phyloP scores from a whole-genome alignment of 2,113 vertebrate genomes.

The Pipra filicauda region DNA sequence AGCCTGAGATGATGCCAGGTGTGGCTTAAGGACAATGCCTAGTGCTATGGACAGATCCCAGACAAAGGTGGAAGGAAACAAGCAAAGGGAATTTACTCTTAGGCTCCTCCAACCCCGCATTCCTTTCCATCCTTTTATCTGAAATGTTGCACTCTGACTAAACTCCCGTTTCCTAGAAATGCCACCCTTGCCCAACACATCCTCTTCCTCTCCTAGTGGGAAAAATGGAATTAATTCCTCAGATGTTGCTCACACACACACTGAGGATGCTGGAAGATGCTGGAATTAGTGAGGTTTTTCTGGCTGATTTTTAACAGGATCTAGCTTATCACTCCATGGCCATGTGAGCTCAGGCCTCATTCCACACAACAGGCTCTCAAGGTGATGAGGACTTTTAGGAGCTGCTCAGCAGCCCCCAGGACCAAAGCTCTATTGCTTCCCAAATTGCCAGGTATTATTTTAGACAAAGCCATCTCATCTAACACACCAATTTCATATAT shows the following conservation, averaged over 20 bases:
- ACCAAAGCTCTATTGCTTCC: background rate
- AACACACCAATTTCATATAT: fast-evolving
- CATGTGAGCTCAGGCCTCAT: background rate
- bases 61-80: conserved; percentile 18
- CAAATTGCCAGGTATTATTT: background rate
- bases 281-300: background rate
- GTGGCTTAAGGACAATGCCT: background rate
- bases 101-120: background rate
- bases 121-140: background rate
- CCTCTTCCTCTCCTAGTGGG: background rate
- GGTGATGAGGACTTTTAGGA: background rate
- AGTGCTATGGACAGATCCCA: background rate
- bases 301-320: background rate
- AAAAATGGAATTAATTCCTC: background rate
- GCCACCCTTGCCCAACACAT: background rate
- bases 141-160: background rate
- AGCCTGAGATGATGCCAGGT: background rate
- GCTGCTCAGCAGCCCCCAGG: background rate
- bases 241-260: background rate
- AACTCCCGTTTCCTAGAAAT: background rate
- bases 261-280: background rate
- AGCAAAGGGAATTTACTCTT: background rate
- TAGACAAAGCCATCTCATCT: background rate
- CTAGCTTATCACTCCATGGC: fast-evolving
- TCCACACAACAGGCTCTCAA: background rate